Conservation (phyloP, 2,113 vertebrate species). For the Oryzias woworae region DNA sequence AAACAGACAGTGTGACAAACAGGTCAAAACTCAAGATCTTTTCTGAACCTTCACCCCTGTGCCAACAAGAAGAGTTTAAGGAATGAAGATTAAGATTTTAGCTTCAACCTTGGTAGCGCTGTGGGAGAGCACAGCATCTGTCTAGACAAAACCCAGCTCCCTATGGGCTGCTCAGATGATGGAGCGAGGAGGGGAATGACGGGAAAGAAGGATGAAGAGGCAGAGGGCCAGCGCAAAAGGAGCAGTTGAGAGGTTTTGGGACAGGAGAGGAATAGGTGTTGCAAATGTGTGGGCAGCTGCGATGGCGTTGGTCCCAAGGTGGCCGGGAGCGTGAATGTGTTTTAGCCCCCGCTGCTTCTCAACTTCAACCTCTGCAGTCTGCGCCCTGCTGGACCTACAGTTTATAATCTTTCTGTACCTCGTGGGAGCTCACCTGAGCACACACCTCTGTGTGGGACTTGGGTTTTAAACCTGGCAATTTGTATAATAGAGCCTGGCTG, state of each 20-base stretch:
- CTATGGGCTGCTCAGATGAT: constrained; percentile 58
- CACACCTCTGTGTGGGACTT: constrained; percentile 35
- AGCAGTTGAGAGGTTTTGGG: constrained; percentile 64
- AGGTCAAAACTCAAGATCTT: too few relatives aligned
- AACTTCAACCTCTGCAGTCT: constrained; percentile 62
- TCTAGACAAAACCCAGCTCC: constrained; percentile 67
- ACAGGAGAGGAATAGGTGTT: constrained; percentile 68
- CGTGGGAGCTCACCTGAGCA: constrained; percentile 49
- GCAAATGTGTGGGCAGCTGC: constrained; percentile 54
- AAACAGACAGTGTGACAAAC: too few relatives aligned
- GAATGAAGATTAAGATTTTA: constrained; percentile 47
- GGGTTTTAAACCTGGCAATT: constrained; percentile 60
- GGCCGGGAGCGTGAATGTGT: constrained; percentile 64
- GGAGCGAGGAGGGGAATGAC: constrained; percentile 51
- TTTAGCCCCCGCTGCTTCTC: constrained; percentile 67
- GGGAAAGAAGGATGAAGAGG: constrained; percentile 50
- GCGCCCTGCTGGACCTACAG: constrained; percentile 44
- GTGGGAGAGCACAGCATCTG: constrained; percentile 61
- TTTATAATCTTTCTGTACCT: constrained; percentile 58
- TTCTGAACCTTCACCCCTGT: constrained; percentile 16
- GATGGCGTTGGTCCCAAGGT: constrained; percentile 56
- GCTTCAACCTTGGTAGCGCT: constrained; percentile 66
- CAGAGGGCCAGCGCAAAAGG: constrained; percentile 42
- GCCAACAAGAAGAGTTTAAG: constrained; percentile 21
- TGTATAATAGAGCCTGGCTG: constrained; percentile 41